Evolutionary conservation across 2,888 invertebrate species (phyloP), one percentile per base, ranked within the genome.

Genomic region (Drosophila parthenogenetica): DNA sequence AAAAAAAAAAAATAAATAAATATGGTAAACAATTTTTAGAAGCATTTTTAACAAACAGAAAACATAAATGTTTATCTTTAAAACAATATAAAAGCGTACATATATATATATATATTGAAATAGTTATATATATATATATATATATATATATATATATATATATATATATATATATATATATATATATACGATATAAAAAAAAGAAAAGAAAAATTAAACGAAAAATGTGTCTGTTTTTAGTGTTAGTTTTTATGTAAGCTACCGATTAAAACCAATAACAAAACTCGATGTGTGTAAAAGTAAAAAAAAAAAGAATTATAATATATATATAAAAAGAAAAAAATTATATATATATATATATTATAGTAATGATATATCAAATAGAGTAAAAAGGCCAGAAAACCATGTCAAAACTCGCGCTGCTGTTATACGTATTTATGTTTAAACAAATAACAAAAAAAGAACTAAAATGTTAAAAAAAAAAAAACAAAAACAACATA

Each of bases 151-250:
- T 63, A 74, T 67, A 77, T 48, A 59, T 54, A 37, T 48, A 54
- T 53, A 58, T 45, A 43, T 11, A 19, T n/a, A 42, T 54, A 50
- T 58, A 53, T 50, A 64, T 60, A 58, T 64, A 49, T 57, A 53
- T 67, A 64, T 48, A 59, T 53, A 59, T 66, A 70, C 62, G 64
- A 71, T 75, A 79, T 64, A 55, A 51, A 58, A 64, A 69, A 75
- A 35, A 61, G 74, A 35, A 61, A 60, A 71, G 67, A 73, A 78
- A 62, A 49, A 40, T 76, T 84, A 67, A 85, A 79, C 73, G 73
- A 79, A 81, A 81, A 73, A 85, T 83, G 77, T 83, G 90, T 90
- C 90, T 91, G 90, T 90, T 90, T 90, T 90, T 90, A 90, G 90
- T 84, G 81, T 84, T 86, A 90, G 90, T 83, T 84, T 79, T 85